Evolutionary conservation across 1,140 invertebrate species (phyloP).

Genomic region (Plodia interpunctella): DNA sequence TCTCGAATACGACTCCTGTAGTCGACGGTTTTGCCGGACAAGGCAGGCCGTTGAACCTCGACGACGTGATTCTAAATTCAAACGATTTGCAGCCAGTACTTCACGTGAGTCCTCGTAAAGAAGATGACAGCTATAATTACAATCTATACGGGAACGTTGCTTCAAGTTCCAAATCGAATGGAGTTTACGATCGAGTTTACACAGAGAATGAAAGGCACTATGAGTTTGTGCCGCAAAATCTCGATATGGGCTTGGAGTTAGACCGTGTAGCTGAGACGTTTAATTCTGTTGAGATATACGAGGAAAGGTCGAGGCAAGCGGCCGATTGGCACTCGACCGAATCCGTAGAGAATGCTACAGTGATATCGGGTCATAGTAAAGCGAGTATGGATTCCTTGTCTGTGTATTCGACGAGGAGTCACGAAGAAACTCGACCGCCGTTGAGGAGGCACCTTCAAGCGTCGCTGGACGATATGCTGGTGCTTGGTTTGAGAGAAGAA

Average conservation of each 20-base stretch:
- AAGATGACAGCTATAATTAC: constrained; percentile 62
- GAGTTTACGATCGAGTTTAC: constrained; percentile 67
- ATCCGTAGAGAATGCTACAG: constrained; percentile 65
- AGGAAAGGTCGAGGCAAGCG: constrained; percentile 38
- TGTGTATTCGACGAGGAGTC: constrained; percentile 75
- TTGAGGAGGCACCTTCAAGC: constrained; percentile 57
- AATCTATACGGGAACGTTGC: constrained; percentile 53
- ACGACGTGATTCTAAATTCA: constrained; percentile 57
- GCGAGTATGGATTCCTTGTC: constrained; percentile 75
- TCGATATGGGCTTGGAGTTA: constrained; percentile 51
- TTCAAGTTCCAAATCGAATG: constrained; percentile 47
- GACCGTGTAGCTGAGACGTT: constrained; percentile 54
- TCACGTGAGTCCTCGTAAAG: constrained; percentile 41
- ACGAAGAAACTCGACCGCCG: constrained; percentile 61
- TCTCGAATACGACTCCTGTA: constrained; percentile 72
- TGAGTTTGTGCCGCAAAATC: constrained; percentile 55
- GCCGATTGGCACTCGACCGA: constrained; percentile 52
- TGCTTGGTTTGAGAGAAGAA: constrained; percentile 53
- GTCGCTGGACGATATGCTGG: constrained; percentile 70
- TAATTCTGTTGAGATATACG: constrained; percentile 65
- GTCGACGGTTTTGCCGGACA: constrained; percentile 73
- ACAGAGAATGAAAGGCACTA: constrained; percentile 71
- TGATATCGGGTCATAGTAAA: constrained; percentile 59
- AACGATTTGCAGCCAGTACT: constrained; percentile 46
- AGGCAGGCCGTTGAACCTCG: constrained; percentile 64